Conservation (phyloP, 1,140 invertebrate genomes). For the Prorops nasuta region DNA sequence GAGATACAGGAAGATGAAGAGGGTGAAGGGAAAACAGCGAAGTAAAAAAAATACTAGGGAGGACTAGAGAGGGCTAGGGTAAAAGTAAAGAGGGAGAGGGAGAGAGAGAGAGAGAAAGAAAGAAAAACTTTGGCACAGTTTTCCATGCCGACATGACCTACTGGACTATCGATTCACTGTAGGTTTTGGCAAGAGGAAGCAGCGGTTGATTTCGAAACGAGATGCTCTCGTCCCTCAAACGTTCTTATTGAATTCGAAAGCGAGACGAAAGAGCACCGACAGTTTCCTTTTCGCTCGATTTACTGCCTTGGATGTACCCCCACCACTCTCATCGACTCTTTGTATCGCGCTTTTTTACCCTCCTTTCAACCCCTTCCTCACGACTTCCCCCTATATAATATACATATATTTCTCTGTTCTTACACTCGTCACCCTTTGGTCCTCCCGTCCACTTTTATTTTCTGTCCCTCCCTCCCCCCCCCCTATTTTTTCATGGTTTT, state of each 20-base stretch:
- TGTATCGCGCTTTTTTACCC: slow-evolving; percentile 16
- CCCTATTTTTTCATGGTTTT: background rate
- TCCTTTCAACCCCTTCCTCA: slow-evolving; percentile 12
- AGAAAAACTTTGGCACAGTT: slow-evolving; percentile 38
- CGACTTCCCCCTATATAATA: background rate
- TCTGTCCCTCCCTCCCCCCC: background rate
- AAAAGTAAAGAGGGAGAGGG: slow-evolving; percentile 10
- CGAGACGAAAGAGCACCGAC: background rate
- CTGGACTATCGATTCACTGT: slow-evolving; percentile 36
- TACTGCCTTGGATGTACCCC: too few relatives aligned
- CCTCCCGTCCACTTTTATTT: slow-evolving; percentile 3
- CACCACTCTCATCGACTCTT: too few relatives aligned
- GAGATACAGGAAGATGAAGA: too few relatives aligned
- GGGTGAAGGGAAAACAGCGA: slow-evolving; percentile 1
- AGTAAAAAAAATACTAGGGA: slow-evolving; percentile 8
- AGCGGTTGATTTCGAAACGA: slow-evolving; percentile 26
- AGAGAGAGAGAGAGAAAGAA: slow-evolving; percentile 21
- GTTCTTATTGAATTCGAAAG: slow-evolving; percentile 18
- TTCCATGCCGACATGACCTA: slow-evolving; percentile 38
- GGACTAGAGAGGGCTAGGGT: background rate
- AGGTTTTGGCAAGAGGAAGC: slow-evolving; percentile 34
- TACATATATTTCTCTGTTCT: too few relatives aligned
- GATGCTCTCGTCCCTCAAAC: slow-evolving; percentile 6
- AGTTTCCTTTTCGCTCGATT: too few relatives aligned
- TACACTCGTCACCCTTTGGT: too few relatives aligned